Evolutionary conservation across 2,797 vertebrate genomes (phyloP).

Genomic region (Mormyrops attenuatus): DNA sequence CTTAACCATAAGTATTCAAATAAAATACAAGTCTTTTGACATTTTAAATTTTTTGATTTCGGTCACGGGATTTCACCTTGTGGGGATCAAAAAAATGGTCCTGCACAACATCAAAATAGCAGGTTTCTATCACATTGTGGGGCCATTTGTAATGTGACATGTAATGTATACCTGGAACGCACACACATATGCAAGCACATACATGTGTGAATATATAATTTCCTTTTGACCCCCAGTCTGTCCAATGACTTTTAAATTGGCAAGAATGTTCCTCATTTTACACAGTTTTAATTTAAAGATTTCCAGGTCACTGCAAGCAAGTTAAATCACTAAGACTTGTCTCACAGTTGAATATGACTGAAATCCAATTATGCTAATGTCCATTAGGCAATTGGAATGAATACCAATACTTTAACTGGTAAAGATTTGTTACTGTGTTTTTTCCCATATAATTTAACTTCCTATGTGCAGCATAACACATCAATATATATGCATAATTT

Average conservation of each 20-base stretch:
- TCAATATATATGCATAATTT: not conserved
- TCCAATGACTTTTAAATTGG: slow-evolving; percentile 5
- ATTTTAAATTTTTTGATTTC: not conserved
- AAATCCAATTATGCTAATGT: slow-evolving; percentile 23
- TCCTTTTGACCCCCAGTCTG: not conserved
- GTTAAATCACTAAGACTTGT: not conserved
- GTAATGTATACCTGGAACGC: not conserved
- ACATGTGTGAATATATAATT: not conserved
- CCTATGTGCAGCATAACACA: not conserved
- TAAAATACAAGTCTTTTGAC: not conserved
- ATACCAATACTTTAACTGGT: not conserved
- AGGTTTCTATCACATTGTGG: not conserved
- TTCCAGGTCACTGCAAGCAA: slow-evolving; percentile 16
- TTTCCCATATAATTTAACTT: not conserved
- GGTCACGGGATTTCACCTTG: not conserved
- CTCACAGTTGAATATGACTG: slow-evolving; percentile 16
- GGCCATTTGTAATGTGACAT: not conserved
- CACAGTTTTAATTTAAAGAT: not conserved
- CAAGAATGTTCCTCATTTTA: not conserved
- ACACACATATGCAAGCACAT: not conserved
- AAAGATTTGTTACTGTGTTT: not conserved
- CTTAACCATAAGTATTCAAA: not conserved
- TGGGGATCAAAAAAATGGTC: not conserved
- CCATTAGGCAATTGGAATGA: slow-evolving; percentile 2
- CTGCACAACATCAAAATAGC: not conserved